A percentile compares a stretch with the other conserved stretches of the same genome.
Evolutionary conservation across 2,797 vertebrate species (phyloP).

Genomic region (Mormyrops boulengeri): DNA sequence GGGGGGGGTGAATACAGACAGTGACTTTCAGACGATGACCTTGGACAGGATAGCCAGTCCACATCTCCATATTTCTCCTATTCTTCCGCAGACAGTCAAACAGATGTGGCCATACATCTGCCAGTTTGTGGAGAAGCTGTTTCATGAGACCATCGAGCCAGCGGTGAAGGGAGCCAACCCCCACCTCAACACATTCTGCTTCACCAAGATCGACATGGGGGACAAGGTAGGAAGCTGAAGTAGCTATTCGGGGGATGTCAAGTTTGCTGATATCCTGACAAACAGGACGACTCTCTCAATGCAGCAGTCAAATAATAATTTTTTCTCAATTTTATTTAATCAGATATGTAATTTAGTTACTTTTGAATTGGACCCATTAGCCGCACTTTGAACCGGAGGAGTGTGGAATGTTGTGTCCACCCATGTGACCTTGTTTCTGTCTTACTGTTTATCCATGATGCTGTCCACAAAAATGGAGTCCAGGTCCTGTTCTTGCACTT

Average conservation of each 20-base stretch:
- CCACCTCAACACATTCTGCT: slow-evolving; percentile 85
- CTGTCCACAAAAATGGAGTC: neutral
- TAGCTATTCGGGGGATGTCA: neutral
- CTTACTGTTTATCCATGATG: neutral
- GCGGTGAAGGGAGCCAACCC: slow-evolving; percentile 80
- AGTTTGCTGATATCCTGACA: neutral
- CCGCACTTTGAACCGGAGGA: neutral
- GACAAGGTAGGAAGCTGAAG: slow-evolving; percentile 70
- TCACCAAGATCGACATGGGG: slow-evolving; percentile 89
- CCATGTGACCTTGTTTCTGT: neutral
- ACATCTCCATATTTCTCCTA: neutral
- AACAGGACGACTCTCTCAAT: neutral
- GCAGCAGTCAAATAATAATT: neutral
- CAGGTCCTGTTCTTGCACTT: neutral
- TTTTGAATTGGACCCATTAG: neutral
- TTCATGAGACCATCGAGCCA: slow-evolving; percentile 91
- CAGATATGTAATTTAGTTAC: neutral
- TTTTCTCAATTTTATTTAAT: neutral
- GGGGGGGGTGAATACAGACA: neutral
- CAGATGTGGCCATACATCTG: slow-evolving; percentile 98
- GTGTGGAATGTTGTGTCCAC: neutral
- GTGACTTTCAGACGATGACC: too few species aligned
- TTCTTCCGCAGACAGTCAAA: slow-evolving; percentile 75
- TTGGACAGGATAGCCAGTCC: neutral
- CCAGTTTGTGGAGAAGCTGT: slow-evolving; percentile 92